Base-by-base conservation (phyloP, 2,113 vertebrate genomes). In the Charadrius vociferus region DNA sequence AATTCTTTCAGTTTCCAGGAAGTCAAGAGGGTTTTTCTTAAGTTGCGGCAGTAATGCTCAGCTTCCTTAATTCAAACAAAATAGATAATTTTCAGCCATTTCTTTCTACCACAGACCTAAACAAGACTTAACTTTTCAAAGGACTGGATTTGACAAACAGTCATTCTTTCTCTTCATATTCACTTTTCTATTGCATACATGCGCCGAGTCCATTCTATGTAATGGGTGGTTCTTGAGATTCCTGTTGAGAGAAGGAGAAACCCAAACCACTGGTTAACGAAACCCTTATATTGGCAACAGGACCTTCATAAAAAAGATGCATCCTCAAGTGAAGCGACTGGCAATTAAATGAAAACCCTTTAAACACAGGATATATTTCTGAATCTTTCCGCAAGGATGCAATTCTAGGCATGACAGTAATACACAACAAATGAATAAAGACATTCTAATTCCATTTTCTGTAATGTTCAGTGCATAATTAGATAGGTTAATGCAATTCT, bases 1-100 rank as follows among this genome's bases (percentile, higher is more conserved):
- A 94, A 88, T 79, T 93, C 95, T 94, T 96, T 96, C 96, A 91
- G 98, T 98, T 97, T 97, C 98, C 98, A 99, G 98, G 98, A 99
- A 99, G 98, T 98, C 62, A 91, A 92, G 86, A 96, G 92, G 94
- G 88, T 78, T 91, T 96, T 96, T 98, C 95, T 93, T 90, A 94
- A 97, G 73, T 95, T 94, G 88, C 88, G 91, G 70, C 94, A 96
- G 91, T 91, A 86, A 87, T 81, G 65, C 67, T 83, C 79, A 90
- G 97, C 97, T 98, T 98, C 98, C 98, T 97, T 97, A 97, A 94
- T 97, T 97, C 92, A 96, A 88, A 75, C 2, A 10, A 94, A 94
- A 67, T 65, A 93, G 22, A 67, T 32, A 26, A 45, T 68, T 95
- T 92, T 92, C 70, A 86, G 30, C 41, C 81, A 67, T 87, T 82